A percentile compares a stretch with the other conserved stretches of the same genome.
Evolutionary conservation across 2,888 invertebrate species (phyloP).

Genomic region (Platycnemis pennipes): DNA sequence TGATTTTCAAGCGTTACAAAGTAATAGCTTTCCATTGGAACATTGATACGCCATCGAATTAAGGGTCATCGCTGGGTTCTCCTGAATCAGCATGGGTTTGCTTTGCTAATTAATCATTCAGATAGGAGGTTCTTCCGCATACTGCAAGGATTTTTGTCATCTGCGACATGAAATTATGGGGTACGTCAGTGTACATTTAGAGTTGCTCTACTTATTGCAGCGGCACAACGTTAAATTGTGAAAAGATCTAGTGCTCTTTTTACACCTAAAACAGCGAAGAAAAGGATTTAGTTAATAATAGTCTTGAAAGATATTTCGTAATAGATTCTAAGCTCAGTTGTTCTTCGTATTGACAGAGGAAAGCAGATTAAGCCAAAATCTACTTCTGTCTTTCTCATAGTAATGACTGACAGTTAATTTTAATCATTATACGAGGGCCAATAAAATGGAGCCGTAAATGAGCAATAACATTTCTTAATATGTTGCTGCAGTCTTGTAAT

Average conservation of each 20-base stretch:
- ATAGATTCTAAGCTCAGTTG: too few relatives aligned
- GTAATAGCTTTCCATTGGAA: neutral
- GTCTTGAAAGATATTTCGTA: too few relatives aligned
- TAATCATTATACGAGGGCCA: too few relatives aligned
- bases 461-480: too few relatives aligned
- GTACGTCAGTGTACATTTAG: neutral
- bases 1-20: neutral
- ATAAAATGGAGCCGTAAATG: too few relatives aligned
- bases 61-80: neutral
- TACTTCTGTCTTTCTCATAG: too few relatives aligned
- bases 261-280: neutral
- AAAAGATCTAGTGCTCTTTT: neutral
- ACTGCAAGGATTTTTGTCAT: neutral
- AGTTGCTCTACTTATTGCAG: neutral
- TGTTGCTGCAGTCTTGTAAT: too few relatives aligned
- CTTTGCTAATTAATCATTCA: slow-evolving; percentile 9
- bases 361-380: too few relatives aligned
- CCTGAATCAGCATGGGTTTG: neutral
- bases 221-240: neutral
- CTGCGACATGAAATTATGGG: neutral
- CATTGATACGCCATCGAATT: neutral
- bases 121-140: neutral
- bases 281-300: too few relatives aligned
- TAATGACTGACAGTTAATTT: too few relatives aligned
- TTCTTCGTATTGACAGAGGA: too few relatives aligned